Evolutionary conservation across 2,888 invertebrate genomes (phyloP).

Genomic region (Nomada hirtipes): DNA sequence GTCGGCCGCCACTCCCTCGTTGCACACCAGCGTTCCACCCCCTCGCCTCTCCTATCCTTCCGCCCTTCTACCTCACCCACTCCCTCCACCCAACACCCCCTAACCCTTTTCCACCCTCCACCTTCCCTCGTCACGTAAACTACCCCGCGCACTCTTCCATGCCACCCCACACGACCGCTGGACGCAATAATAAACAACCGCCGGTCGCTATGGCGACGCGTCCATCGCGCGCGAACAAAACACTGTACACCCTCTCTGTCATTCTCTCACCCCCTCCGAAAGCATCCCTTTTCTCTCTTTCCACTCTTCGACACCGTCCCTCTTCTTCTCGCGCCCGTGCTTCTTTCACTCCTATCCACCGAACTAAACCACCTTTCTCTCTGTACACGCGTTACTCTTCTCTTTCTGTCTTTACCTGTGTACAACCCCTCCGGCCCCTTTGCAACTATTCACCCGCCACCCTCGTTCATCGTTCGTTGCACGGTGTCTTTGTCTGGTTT

Average conservation of each 20-base stretch:
- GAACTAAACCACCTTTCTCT: neutral
- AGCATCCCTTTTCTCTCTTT: constrained; percentile 14
- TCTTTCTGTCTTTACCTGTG: constrained; percentile 42
- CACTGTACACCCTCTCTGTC: constrained; percentile 69
- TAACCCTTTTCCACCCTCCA: constrained; percentile 34
- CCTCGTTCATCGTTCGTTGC: constrained; percentile 4
- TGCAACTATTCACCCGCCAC: constrained; percentile 38
- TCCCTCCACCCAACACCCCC: constrained; percentile 42
- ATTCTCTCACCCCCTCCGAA: constrained; percentile 15
- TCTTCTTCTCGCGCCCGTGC: constrained; percentile 10
- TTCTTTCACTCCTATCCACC: constrained; percentile 5
- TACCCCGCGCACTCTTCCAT: constrained; percentile 51
- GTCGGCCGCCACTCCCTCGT: constrained; percentile 80
- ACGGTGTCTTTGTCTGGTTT: constrained; percentile 3
- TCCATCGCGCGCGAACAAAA: constrained; percentile 83
- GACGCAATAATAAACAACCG: constrained; percentile 84
- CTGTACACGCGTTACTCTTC: constrained; percentile 45
- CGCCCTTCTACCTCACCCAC: constrained; percentile 44
- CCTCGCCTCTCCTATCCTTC: constrained; percentile 53
- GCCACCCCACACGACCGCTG: constrained; percentile 72
- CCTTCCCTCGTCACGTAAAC: constrained; percentile 64
- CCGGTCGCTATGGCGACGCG: constrained; percentile 83
- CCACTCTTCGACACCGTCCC: neutral
- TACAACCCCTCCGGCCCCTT: constrained; percentile 25
- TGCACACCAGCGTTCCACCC: constrained; percentile 65